Evolutionary conservation across 2,888 invertebrate species (phyloP).

Genomic region (Noctua janthina): DNA sequence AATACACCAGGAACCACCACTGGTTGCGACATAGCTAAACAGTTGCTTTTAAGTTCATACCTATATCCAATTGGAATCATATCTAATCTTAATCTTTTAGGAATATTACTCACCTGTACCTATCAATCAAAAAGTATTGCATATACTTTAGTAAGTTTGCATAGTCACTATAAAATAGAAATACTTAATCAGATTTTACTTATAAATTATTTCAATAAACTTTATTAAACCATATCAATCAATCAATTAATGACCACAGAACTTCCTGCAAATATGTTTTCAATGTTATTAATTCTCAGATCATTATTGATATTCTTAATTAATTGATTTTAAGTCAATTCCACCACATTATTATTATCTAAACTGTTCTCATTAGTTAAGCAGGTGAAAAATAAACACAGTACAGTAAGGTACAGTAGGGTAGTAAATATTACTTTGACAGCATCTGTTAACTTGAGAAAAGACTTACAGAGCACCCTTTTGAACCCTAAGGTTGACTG

Average conservation of each 20-base stretch:
- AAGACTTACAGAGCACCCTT: neutral
- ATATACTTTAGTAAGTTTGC: neutral
- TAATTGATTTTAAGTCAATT: neutral
- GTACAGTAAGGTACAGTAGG: neutral
- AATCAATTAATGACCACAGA: neutral
- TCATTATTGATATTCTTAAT: conserved; percentile 6
- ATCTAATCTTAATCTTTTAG: neutral
- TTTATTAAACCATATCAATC: neutral
- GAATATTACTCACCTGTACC: neutral
- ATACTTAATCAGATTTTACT: neutral
- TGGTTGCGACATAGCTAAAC: neutral
- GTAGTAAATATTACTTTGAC: neutral
- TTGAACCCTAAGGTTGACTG: too few relatives aligned
- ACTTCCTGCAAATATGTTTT: neutral
- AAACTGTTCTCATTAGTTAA: neutral
- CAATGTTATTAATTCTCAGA: neutral
- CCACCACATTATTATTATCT: neutral
- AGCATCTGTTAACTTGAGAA: neutral
- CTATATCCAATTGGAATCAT: neutral
- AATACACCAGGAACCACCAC: neutral
- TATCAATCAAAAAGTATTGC: neutral
- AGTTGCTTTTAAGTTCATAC: neutral
- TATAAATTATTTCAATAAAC: neutral
- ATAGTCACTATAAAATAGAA: neutral
- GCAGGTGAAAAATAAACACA: neutral